Evolutionary conservation across 2,797 vertebrate species (phyloP).

Genomic region (Bradypodion pumilum): DNA sequence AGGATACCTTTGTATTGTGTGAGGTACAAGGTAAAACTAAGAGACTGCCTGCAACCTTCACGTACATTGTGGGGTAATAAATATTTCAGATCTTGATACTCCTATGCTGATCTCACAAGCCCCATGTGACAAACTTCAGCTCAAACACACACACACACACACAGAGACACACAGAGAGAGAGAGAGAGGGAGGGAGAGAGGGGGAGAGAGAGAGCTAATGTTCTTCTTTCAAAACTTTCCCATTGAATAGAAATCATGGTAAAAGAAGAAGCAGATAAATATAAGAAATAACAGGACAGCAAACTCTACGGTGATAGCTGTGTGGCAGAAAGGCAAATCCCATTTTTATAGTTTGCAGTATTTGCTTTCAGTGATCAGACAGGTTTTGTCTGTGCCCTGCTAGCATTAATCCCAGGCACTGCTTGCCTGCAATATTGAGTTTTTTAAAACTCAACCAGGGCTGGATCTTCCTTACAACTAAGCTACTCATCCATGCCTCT

Average conservation of each 20-base stretch:
- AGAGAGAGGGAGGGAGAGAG: no score
- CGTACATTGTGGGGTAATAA: background rate
- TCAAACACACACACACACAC: background rate
- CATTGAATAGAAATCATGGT: background rate
- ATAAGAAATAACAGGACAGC: background rate
- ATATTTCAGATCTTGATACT: background rate
- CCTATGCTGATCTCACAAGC: background rate
- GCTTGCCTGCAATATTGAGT: background rate
- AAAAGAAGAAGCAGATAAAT: background rate
- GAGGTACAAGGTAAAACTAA: fast-evolving
- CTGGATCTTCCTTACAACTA: background rate
- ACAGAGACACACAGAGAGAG: no score
- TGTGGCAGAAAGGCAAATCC: background rate
- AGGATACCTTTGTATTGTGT: background rate
- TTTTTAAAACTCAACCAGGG: background rate
- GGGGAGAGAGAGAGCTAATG: no score
- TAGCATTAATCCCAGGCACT: background rate
- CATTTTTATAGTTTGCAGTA: background rate
- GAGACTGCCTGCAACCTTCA: background rate
- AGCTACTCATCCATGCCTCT: background rate
- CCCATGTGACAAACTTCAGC: background rate
- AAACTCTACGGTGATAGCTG: background rate
- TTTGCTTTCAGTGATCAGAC: background rate
- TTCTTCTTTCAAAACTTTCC: slow-evolving; percentile 31
- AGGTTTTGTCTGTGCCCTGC: background rate